Conservation (phyloP, 2,888 invertebrate genomes). For the Leptopilina myrica region DNA sequence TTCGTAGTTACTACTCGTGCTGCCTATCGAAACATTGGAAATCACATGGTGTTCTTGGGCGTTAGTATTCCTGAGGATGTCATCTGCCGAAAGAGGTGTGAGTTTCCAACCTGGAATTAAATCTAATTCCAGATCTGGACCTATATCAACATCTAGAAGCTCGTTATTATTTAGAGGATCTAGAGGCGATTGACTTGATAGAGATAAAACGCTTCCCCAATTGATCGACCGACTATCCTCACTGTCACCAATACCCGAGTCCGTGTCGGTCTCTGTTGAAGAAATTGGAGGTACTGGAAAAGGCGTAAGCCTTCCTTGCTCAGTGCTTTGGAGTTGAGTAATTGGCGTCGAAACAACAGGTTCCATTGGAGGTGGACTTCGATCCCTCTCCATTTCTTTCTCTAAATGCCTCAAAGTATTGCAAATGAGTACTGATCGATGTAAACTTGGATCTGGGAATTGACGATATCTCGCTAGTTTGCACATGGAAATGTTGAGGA, state of each 20-base stretch:
- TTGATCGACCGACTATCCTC: constrained; percentile 87
- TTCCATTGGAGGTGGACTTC: constrained; percentile 74
- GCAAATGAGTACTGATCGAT: constrained; percentile 94
- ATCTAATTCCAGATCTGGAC: constrained; percentile 83
- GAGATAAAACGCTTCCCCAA: constrained; percentile 93
- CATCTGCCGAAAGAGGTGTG: constrained; percentile 76
- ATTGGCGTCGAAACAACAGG: constrained; percentile 72
- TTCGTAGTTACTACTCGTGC: constrained; percentile 70
- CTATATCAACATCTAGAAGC: constrained; percentile 81
- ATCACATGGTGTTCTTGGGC: constrained; percentile 45
- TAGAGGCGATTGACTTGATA: constrained; percentile 90
- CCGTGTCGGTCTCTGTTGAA: constrained; percentile 81
- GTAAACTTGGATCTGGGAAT: constrained; percentile 91
- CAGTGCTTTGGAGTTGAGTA: constrained; percentile 74
- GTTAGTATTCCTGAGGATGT: constrained; percentile 71
- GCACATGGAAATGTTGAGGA: constrained; percentile 94
- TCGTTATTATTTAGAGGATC: constrained; percentile 90
- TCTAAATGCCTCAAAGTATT: constrained; percentile 93
- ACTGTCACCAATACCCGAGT: constrained; percentile 86
- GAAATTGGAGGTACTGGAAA: constrained; percentile 77
- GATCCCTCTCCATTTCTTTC: constrained; percentile 89
- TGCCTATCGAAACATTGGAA: constrained; percentile 46
- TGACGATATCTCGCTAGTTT: constrained; percentile 92
- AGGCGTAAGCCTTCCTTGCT: constrained; percentile 73
- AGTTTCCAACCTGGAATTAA: constrained; percentile 80